Evolutionary conservation across 1,140 invertebrate genomes (phyloP).

Genomic region (Diorhabda carinulata): DNA sequence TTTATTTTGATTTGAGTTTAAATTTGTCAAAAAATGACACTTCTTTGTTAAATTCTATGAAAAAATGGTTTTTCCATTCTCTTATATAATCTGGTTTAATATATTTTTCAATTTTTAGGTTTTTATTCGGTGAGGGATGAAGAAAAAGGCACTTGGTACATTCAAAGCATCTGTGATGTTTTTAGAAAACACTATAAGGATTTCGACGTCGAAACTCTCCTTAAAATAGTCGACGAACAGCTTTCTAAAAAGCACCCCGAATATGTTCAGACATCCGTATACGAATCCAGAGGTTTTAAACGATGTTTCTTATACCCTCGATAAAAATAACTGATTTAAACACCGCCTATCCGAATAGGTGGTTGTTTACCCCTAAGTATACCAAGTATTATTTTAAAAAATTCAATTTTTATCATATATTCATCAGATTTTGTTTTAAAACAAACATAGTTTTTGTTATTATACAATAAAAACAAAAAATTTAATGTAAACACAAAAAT

Average conservation of each 20-base stretch:
- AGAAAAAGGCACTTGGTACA: constrained; percentile 66
- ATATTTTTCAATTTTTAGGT: constrained; percentile 46
- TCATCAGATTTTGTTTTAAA: too few relatives aligned
- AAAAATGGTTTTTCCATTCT: background rate
- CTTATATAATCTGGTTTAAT: background rate
- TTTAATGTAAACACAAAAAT: too few relatives aligned
- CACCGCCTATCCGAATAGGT: too few relatives aligned
- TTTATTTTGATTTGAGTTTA: too few relatives aligned
- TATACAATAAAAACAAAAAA: too few relatives aligned
- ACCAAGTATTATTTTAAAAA: too few relatives aligned
- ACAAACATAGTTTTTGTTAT: too few relatives aligned
- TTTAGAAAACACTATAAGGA: constrained; percentile 64
- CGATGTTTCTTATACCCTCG: constrained; percentile 57
- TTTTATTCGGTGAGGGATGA: constrained; percentile 62
- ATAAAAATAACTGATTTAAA: too few relatives aligned
- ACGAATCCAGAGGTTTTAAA: constrained; percentile 58
- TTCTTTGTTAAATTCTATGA: too few relatives aligned
- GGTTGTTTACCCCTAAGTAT: too few relatives aligned
- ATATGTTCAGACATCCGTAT: constrained; percentile 53
- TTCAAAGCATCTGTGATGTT: constrained; percentile 67
- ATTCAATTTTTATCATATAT: too few relatives aligned
- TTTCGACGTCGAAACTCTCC: constrained; percentile 60
- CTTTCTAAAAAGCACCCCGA: constrained; percentile 40
- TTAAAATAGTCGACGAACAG: constrained; percentile 57
- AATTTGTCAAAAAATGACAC: too few relatives aligned